phyloP scores from a whole-genome alignment of 2,797 vertebrate genomes.

The Buphagus erythrorhynchus region DNA sequence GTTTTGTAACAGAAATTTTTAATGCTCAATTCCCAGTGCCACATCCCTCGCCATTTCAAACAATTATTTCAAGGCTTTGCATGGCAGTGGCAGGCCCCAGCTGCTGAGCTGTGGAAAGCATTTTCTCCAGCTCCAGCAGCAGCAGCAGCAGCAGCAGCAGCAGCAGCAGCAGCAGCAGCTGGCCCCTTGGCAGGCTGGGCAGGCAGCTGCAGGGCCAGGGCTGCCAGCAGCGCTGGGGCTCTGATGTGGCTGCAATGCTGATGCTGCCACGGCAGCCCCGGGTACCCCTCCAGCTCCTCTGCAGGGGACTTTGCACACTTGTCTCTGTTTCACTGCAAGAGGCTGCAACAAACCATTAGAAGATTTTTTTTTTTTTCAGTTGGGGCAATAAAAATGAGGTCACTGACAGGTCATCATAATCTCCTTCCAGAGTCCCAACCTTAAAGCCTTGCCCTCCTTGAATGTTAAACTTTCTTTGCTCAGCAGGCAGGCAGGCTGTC shows the following conservation, averaged over 20 bases:
- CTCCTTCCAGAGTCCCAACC: not conserved
- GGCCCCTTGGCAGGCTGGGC: not conserved
- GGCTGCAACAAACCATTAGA: not conserved
- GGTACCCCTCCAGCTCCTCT: not conserved
- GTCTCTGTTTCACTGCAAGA: not conserved
- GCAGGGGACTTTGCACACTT: not conserved
- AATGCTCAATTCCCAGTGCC: not conserved
- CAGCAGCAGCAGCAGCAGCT: not conserved
- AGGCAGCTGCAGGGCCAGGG: not conserved
- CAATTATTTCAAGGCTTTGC: not conserved
- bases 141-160: not conserved
- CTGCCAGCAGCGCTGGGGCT: not conserved
- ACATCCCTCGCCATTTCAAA: not conserved
- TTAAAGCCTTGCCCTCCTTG: not conserved
- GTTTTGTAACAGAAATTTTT: not conserved
- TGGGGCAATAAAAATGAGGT: not conserved
- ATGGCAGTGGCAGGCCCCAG: not conserved
- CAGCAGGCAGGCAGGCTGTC: not conserved
- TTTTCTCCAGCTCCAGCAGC: not conserved
- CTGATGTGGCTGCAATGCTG: not conserved
- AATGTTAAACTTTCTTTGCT: not conserved
- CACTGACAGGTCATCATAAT: not conserved
- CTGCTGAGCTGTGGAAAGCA: not conserved
- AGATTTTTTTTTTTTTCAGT: not conserved
- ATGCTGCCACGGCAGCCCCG: accelerated